Conservation (phyloP, 2,888 invertebrate genomes). For the Phania funesta region DNA sequence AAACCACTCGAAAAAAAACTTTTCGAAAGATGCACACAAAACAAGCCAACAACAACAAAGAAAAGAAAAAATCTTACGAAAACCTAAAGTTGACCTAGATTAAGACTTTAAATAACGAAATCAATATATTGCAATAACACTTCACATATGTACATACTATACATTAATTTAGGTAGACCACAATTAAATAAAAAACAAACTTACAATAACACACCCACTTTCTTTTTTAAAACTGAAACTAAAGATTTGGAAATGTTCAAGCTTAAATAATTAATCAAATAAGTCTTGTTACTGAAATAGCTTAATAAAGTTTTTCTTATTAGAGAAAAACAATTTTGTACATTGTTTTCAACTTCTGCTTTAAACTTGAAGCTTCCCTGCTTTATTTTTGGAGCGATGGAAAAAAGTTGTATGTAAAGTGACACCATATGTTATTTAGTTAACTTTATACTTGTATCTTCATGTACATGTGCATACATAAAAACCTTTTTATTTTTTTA, state of each 20-base stretch:
- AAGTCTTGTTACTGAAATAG: not conserved
- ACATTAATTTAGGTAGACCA: not conserved
- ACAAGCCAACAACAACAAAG: not conserved
- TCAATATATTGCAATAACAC: conserved; percentile 26
- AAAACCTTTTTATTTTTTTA: conserved; percentile 21
- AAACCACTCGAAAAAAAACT: not conserved
- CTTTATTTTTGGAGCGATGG: not conserved
- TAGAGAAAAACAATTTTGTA: not conserved
- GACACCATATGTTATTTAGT: conserved; percentile 42
- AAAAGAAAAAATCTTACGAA: conserved; percentile 32
- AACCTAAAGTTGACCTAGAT: conserved; percentile 46
- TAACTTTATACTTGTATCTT: not conserved
- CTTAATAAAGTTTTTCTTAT: not conserved
- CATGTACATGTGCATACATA: not conserved
- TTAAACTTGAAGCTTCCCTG: not conserved
- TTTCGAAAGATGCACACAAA: conserved; percentile 23
- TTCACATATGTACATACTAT: no score
- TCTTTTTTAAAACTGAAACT: conserved; percentile 14
- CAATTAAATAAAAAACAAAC: not conserved
- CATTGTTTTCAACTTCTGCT: not conserved
- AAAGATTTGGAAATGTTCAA: not conserved
- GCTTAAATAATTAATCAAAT: not conserved
- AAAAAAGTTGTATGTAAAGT: conserved; percentile 41
- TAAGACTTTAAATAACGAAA: conserved; percentile 7
- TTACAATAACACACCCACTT: conserved; percentile 49